phyloP scores from a whole-genome alignment of 2,113 vertebrate genomes.

The Clarias macrocephalus region DNA sequence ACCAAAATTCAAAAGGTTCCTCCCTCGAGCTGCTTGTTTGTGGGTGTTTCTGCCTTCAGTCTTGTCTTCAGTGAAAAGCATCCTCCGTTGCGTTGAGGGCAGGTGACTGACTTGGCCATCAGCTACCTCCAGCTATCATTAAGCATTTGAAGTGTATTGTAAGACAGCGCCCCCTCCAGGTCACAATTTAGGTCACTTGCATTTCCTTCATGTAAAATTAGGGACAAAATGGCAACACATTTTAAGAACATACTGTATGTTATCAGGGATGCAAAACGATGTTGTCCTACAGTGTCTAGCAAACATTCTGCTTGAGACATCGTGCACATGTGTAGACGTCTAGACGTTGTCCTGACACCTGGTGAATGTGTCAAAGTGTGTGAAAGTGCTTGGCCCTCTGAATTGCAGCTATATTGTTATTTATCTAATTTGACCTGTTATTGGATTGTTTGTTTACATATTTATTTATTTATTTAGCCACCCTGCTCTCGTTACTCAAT shows the following conservation, averaged over 20 bases:
- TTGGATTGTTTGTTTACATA: not conserved
- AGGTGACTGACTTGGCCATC: not conserved
- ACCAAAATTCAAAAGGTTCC: too few relatives aligned
- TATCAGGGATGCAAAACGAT: not conserved
- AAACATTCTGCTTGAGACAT: not conserved
- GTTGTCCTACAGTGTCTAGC: not conserved
- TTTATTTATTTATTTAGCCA: too few relatives aligned
- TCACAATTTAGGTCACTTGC: too few relatives aligned
- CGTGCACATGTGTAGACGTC: not conserved
- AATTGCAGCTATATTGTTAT: not conserved
- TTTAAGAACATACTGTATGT: not conserved
- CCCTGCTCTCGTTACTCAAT: not conserved
- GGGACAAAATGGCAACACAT: not conserved
- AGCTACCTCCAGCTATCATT: not conserved
- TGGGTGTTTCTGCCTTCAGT: too few relatives aligned
- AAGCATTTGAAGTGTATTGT: not conserved
- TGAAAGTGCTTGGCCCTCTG: not conserved
- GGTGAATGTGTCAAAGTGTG: not conserved
- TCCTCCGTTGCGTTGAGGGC: too few relatives aligned
- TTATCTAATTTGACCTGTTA: not conserved
- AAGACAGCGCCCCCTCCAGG: not conserved
- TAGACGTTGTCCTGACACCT: not conserved
- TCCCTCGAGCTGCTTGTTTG: too few relatives aligned
- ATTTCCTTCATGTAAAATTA: not conserved
- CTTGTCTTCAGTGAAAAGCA: too few relatives aligned